Percentiles rank a stretch among this genome's conserved stretches.
These are phyloP conservation scores for Tauraco hartlaubi DNA, from an alignment of 2,797 vertebrate genomes.

Conservation along the genomic window DNA sequence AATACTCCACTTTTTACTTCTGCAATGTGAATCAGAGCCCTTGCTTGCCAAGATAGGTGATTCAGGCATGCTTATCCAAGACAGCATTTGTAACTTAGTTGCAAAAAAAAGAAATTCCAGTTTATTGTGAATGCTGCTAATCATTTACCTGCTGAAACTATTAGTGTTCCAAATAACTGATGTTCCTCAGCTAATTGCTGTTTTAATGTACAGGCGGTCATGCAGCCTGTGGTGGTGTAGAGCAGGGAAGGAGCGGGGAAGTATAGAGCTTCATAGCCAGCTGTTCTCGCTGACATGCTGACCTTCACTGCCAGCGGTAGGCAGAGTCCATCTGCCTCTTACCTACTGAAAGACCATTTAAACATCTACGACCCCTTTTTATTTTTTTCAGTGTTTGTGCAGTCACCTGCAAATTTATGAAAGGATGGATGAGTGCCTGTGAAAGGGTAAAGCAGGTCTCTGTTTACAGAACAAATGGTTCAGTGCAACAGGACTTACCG, in stretches of 20 bases:
- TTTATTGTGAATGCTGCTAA: background rate
- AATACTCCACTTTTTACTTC: background rate
- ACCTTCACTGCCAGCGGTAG: background rate
- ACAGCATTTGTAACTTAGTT: background rate
- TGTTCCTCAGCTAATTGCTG: background rate
- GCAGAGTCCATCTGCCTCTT: background rate
- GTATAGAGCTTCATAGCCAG: background rate
- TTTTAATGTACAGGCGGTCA: background rate
- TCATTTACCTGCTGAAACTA: background rate
- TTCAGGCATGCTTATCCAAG: background rate
- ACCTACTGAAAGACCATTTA: background rate
- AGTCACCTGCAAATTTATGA: background rate
- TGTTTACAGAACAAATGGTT: conserved; percentile 5
- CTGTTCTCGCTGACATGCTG: background rate
- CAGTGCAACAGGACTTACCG: background rate
- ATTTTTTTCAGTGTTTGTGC: background rate
- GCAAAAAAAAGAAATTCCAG: background rate
- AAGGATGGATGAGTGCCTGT: background rate
- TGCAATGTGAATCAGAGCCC: background rate
- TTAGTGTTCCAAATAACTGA: background rate
- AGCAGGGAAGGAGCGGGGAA: background rate
- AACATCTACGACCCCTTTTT: background rate
- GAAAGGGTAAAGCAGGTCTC: background rate
- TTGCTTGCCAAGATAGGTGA: background rate
- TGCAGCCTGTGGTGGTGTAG: background rate